phyloP scores from a whole-genome alignment of 1,140 invertebrate genomes.

The Ctenoplectra terminalis region DNA sequence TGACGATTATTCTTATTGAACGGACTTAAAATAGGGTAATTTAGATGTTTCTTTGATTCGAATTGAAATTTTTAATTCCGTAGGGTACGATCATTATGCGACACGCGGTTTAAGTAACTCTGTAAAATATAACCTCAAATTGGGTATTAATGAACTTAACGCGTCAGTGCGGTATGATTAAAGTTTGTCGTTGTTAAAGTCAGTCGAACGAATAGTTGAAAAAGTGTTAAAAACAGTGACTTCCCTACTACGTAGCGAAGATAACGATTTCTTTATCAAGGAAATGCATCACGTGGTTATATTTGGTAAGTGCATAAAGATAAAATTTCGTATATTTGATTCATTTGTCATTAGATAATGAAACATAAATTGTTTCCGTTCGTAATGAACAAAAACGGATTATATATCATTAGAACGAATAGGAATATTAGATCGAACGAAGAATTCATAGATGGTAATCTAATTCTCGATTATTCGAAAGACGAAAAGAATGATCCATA shows the following conservation, averaged over 20 bases:
- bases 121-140: constrained; percentile 38
- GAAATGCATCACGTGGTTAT: constrained; percentile 6
- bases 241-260: neutral
- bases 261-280: neutral
- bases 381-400: neutral
- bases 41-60: too few relatives aligned
- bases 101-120: neutral
- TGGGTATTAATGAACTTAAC: neutral
- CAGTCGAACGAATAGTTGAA: neutral
- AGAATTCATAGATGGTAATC: neutral
- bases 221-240: neutral
- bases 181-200: neutral
- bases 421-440: neutral
- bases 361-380: neutral
- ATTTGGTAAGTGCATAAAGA: neutral
- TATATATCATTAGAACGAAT: neutral
- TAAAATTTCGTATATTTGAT: neutral
- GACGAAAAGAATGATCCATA: neutral
- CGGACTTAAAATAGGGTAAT: too few relatives aligned
- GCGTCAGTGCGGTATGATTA: neutral
- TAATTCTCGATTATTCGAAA: neutral
- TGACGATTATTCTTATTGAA: neutral
- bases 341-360: neutral
- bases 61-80: neutral
- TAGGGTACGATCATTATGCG: neutral